A percentile compares a stretch with the other conserved stretches of the same genome.
These are phyloP conservation scores for Ascidia mentula DNA, from an alignment of 23 tunicate species.

Conservation along the genomic window DNA sequence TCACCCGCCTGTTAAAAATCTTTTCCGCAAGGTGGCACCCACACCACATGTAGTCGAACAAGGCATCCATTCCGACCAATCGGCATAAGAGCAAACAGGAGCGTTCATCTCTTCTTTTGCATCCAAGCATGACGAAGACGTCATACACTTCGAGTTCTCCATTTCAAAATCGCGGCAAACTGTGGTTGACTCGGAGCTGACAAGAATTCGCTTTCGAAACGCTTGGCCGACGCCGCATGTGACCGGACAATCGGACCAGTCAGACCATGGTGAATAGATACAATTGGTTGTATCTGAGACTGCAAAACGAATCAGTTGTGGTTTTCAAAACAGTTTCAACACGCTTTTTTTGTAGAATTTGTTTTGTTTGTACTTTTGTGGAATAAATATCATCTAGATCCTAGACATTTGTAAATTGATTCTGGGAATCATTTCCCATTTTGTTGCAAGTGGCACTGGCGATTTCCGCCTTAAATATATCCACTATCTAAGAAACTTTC, in stretches of 20 bases:
- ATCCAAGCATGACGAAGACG: constrained; percentile 68
- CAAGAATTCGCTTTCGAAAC: constrained; percentile 52
- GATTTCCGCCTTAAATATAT: too few species aligned
- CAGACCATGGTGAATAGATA: constrained; percentile 67
- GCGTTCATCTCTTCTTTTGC: background rate
- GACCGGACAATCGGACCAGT: constrained; percentile 79
- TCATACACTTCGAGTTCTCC: constrained; percentile 88
- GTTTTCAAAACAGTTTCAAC: too few species aligned
- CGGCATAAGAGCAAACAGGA: constrained; percentile 37
- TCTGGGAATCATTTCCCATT: too few species aligned
- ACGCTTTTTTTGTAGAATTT: too few species aligned
- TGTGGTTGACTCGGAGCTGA: background rate
- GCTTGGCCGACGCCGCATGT: constrained; percentile 80
- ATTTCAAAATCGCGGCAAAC: constrained; percentile 61
- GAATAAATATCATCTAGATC: too few species aligned
- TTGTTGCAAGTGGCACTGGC: too few species aligned
- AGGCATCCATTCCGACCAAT: constrained; percentile 91
- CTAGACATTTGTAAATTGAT: too few species aligned
- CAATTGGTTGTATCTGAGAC: constrained; percentile 49
- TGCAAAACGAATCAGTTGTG: background rate
- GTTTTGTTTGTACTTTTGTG: too few species aligned
- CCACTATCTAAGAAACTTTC: too few species aligned
- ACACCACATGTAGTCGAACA: constrained; percentile 73
- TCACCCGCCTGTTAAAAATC: constrained; percentile 40
- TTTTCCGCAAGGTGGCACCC: constrained; percentile 62